Conservation (phyloP, 2,888 invertebrate genomes). For the Helleia helle region DNA sequence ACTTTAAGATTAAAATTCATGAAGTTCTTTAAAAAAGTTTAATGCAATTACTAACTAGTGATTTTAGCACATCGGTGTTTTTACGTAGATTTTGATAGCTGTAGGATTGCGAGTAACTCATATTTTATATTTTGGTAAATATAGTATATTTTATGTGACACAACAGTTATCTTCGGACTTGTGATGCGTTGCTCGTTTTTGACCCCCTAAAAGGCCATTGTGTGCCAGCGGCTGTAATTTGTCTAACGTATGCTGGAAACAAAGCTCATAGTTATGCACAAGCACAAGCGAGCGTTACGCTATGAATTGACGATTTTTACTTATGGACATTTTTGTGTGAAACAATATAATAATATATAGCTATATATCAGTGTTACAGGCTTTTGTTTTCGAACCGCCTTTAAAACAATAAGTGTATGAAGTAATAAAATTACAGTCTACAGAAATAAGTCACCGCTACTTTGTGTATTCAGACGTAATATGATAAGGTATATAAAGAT, state of each 20-base stretch:
- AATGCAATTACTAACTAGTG: no score
- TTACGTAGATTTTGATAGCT: no score
- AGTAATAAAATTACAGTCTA: no score
- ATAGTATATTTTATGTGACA: neutral
- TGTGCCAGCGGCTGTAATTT: slow-evolving; percentile 44
- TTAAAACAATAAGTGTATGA: no score
- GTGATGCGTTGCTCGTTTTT: slow-evolving; percentile 32
- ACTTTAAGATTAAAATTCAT: slow-evolving; percentile 2
- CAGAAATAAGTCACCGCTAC: no score
- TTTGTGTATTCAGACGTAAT: no score
- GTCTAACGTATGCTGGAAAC: slow-evolving; percentile 50
- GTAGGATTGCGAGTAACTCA: no score
- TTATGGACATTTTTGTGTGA: neutral
- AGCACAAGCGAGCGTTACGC: slow-evolving; percentile 26
- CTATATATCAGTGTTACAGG: neutral
- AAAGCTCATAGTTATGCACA: slow-evolving; percentile 33
- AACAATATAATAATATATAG: neutral
- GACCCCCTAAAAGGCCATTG: slow-evolving; percentile 37
- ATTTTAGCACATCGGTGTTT: no score
- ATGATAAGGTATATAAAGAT: neutral
- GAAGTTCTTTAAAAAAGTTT: no score
- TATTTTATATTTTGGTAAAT: no score
- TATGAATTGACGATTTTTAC: slow-evolving; percentile 46
- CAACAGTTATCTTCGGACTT: neutral
- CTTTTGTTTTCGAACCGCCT: neutral